Conservation (phyloP, 1,140 invertebrate genomes). For the Orchesella cincta region DNA sequence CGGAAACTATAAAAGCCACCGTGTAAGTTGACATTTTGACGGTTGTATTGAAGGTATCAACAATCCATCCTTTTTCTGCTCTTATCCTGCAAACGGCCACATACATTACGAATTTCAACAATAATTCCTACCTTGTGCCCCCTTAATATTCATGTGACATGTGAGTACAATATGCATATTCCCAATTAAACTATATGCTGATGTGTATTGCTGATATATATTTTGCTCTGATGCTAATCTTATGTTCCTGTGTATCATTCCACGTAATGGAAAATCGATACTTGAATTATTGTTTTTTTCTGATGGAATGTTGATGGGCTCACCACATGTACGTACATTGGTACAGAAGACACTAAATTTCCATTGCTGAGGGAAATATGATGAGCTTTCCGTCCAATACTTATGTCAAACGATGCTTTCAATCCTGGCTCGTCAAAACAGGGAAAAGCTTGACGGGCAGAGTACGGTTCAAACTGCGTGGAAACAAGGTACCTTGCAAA, state of each 20-base stretch:
- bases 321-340: slow-evolving; percentile 25
- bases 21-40: slow-evolving; percentile 29
- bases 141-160: too few species aligned
- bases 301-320: neutral
- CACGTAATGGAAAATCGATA: slow-evolving; percentile 11
- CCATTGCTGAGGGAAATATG: slow-evolving; percentile 18
- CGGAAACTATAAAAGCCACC: slow-evolving; percentile 13
- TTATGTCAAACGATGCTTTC: slow-evolving; percentile 25
- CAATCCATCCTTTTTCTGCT: slow-evolving; percentile 19
- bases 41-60: slow-evolving; percentile 30
- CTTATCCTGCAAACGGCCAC: neutral
- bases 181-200: too few species aligned
- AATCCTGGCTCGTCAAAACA: slow-evolving; percentile 91
- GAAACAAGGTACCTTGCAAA: slow-evolving; percentile 80
- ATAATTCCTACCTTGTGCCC: too few species aligned
- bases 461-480: slow-evolving; percentile 88
- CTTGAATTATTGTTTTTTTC: neutral
- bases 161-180: too few species aligned
- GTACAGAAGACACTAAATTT: slow-evolving; percentile 7
- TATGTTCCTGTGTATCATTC: neutral
- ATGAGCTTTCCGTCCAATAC: slow-evolving; percentile 2
- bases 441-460: slow-evolving; percentile 84
- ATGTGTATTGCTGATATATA: too few species aligned
- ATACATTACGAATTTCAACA: neutral
- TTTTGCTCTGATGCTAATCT: too few species aligned